These are phyloP conservation scores for Pitangus sulphuratus DNA, from an alignment of 2,797 vertebrate genomes.

Conservation along the genomic window DNA sequence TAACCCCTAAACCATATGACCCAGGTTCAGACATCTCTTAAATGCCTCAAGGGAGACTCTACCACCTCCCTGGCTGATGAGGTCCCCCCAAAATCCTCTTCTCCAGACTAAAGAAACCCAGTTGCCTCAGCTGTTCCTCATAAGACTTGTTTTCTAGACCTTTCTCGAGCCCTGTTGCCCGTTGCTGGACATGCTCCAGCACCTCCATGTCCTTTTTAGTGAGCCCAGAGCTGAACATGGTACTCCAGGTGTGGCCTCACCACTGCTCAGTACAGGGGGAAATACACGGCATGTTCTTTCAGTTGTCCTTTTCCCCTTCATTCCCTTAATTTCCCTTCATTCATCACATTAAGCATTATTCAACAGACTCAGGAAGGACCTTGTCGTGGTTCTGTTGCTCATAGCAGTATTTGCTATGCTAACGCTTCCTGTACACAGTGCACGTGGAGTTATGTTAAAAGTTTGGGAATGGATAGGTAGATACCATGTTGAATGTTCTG, in stretches of 20 bases:
- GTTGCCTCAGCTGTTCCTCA: background rate
- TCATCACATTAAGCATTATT: background rate
- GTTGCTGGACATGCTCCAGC: background rate
- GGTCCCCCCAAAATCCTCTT: background rate
- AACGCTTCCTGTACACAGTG: conserved; percentile 20
- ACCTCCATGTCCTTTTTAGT: background rate
- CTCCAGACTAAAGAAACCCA: background rate
- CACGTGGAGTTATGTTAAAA: background rate
- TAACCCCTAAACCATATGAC: background rate
- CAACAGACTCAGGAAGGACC: conserved; percentile 61
- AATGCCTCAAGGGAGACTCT: background rate
- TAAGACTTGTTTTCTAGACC: background rate
- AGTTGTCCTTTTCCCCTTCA: background rate
- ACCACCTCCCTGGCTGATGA: too few species aligned
- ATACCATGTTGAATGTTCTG: background rate
- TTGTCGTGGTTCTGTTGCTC: conserved; percentile 67
- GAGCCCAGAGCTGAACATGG: background rate
- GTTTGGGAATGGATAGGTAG: background rate
- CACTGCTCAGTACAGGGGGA: background rate
- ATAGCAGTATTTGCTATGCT: conserved; percentile 41
- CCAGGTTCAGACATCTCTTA: background rate
- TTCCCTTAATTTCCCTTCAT: background rate
- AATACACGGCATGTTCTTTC: background rate
- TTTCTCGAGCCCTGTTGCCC: background rate
- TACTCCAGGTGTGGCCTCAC: background rate